Evolutionary conservation across 1,140 invertebrate species (phyloP).

Genomic region (Steinernema feltiae): DNA sequence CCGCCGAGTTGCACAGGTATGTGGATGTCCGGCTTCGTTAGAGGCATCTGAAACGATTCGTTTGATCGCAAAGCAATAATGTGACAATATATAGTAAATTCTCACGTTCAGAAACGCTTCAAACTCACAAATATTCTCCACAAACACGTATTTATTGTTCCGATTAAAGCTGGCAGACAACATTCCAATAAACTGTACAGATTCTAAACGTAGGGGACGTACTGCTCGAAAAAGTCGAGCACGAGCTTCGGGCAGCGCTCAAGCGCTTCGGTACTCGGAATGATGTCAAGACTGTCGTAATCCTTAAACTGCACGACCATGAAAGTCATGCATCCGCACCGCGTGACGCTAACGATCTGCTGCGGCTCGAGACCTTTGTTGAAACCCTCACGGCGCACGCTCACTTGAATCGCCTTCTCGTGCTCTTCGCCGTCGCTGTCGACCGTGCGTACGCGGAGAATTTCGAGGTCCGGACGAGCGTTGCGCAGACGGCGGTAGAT

Average conservation of each 20-base stretch:
- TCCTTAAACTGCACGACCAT: not conserved
- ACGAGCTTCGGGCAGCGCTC: not conserved
- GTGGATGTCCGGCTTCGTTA: not conserved
- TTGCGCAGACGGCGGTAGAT: not conserved
- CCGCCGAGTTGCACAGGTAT: not conserved
- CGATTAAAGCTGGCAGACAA: constrained; percentile 6
- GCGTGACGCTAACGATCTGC: constrained; percentile 6
- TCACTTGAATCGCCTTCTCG: constrained; percentile 10
- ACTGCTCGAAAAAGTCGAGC: not conserved
- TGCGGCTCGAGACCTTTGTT: not conserved
- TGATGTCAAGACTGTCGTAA: not conserved
- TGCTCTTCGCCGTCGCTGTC: not conserved
- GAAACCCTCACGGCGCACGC: constrained; percentile 3
- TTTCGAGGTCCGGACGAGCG: not conserved
- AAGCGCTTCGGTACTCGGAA: not conserved
- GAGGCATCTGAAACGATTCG: not conserved
- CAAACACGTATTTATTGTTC: not conserved
- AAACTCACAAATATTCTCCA: not conserved
- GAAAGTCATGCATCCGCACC: not conserved
- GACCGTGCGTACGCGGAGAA: not conserved
- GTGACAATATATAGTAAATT: not conserved
- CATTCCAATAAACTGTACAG: not conserved
- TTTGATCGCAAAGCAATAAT: not conserved
- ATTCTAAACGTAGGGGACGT: not conserved
- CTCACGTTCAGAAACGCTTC: not conserved